phyloP scores from a whole-genome alignment of 2,113 vertebrate species.

The Grus americana region DNA sequence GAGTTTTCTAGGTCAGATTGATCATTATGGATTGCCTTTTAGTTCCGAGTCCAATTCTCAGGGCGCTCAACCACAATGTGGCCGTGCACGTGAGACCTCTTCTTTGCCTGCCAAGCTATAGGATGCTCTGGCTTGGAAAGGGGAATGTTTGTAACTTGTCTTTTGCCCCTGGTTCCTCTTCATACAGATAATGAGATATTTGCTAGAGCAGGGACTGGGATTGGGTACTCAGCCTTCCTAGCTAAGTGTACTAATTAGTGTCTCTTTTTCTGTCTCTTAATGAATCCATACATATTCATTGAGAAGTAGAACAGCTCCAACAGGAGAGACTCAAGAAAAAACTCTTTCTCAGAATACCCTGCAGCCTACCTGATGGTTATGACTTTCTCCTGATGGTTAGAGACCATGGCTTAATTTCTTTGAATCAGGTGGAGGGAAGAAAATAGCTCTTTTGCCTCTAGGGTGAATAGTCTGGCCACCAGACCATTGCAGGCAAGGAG shows the following conservation, averaged over 20 bases:
- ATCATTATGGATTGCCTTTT: neutral
- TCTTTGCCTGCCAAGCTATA: neutral
- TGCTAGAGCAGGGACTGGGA: neutral
- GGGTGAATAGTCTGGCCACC: neutral
- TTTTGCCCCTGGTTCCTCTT: constrained; percentile 10
- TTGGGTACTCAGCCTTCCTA: neutral
- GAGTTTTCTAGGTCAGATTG: neutral
- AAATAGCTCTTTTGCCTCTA: neutral
- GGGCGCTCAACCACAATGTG: neutral
- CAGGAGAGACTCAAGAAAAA: neutral
- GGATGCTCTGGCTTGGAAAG: neutral
- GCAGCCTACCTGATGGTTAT: neutral
- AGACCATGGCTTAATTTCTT: neutral
- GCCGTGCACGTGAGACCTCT: neutral
- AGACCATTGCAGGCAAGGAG: neutral
- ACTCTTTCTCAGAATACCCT: neutral
- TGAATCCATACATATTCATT: constrained; percentile 28
- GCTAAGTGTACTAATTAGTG: constrained; percentile 26
- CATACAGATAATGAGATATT: constrained; percentile 6
- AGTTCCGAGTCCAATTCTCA: neutral
- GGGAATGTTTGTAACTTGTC: neutral
- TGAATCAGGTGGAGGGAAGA: neutral
- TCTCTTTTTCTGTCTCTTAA: neutral
- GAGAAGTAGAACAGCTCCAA: constrained; percentile 9
- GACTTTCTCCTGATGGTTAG: constrained; percentile 19